Evolutionary conservation across 2,113 vertebrate species (phyloP), one percentile per base, ranked within the genome.

Genomic region (Mus spicilegus): DNA sequence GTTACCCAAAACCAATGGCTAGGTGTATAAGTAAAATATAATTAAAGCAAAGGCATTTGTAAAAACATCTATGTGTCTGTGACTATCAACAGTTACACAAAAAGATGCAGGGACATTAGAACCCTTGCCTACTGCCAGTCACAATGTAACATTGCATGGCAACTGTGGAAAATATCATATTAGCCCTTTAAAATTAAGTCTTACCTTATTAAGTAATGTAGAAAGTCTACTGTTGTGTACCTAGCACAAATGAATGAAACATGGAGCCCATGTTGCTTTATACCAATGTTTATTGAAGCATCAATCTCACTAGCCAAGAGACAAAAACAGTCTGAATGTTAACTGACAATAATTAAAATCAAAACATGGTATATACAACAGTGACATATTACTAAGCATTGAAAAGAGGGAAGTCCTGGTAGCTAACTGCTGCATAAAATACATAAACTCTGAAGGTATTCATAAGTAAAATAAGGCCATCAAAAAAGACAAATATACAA

Each of bases 91-190:
- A 85, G 36, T 69, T 84, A 85, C 1, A 51, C 33, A 3, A 3
- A 73, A 77, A 36, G 93, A 63, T n/a, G 3, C 46, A 42, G n/a
- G 81, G 56, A 88, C 96, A 92, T 28, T 61, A 12, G 54, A 93
- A 76, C 9, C 1, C 65, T 81, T 92, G 7, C 42, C 42, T 2
- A 28, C 20, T 87, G 81, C 42, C 63, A 49, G 19, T 87, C 3
- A 54, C 13, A 70, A 72, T 54, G 2, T 26, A 87, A 89, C 86
- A 91, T 61, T 10, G 4, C 49, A 1, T 19, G 22, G 16, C 9
- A 67, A 85, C 42, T 54, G 1, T 92, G 19, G n/a, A 80, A 95
- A 92, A 80, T 20, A 93, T 58, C 39, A 61, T 61, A 58, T 28
- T 12, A 3, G 8, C 28, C 80, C 26, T 33, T 63, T 63, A n/a